Evolutionary conservation across 2,888 invertebrate species (phyloP), one percentile per base, ranked within the genome.

Genomic region (Hyposoter didymator): DNA sequence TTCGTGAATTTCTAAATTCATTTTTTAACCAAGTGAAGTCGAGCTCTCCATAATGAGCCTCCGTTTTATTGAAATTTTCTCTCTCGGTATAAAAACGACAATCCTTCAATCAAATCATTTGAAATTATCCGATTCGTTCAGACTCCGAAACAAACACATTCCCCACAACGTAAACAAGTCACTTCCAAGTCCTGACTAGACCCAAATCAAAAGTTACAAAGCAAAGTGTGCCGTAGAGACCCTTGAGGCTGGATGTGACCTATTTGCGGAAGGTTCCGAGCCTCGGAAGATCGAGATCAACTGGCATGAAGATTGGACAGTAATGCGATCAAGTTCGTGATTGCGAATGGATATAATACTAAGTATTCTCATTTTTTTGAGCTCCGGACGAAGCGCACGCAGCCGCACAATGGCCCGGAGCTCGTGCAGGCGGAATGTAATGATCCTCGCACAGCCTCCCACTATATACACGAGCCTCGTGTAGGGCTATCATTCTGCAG

Each of bases 401-500:
- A 80, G 84, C 86, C 79, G 49, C 76, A 73, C 81, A 82, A 76
- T 82, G 79, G 69, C 80, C 82, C 69, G 67, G 78, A 70, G 78
- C 79, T 84, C 84, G 75, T 73, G 84, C 64, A 83, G 82, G 84
- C 78, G 76, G 87, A 88, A 88, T 88, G 88, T 90, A 90, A 90
- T 89, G 89, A 88, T 88, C 88, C 89, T 88, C 89, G 88, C 88
- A 89, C 88, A 88, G 88, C 83, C 88, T 88, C 88, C 88, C 88
- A 88, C 88, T 39, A 39, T 39, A 39, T 84, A 87, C 67, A 75
- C 7, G 39, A 39, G 39, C 39, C 5, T 67, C 84, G 39, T 43
- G 43, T 35, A 62, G 81, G 73, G 81, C 84, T 80, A 73, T 78
- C 81, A 84, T 84, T 66, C 81, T 64, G 64, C 8, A 39, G 55